These are phyloP conservation scores for Apolygus lucorum DNA, from an alignment of 1,140 invertebrate genomes.

Conservation along the genomic window DNA sequence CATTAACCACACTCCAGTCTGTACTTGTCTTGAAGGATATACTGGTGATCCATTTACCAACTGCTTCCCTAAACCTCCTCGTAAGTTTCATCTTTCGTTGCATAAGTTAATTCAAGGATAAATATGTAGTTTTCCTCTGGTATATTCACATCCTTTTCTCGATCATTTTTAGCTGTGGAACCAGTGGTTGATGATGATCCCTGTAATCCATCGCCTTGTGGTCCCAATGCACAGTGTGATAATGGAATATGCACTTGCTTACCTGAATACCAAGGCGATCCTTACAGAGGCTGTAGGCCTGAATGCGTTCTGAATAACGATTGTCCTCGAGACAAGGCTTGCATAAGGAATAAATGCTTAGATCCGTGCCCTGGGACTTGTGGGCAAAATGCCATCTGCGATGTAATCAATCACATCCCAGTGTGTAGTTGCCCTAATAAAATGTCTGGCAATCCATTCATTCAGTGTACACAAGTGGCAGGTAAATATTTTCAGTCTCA, in stretches of 20 bases:
- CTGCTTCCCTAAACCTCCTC: constrained; percentile 15
- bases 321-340: constrained; percentile 50
- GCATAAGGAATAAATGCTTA: constrained; percentile 58
- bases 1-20: constrained; percentile 60
- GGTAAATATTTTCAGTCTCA: not conserved
- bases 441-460: constrained; percentile 40
- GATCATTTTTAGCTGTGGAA: too few species aligned
- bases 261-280: constrained; percentile 52
- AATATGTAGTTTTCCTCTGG: too few species aligned
- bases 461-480: constrained; percentile 37
- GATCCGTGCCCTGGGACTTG: constrained; percentile 56
- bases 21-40: constrained; percentile 59
- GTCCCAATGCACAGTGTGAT: constrained; percentile 54
- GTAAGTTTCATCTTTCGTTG: constrained; percentile 8
- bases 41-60: constrained; percentile 59
- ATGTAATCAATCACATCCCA: constrained; percentile 38
- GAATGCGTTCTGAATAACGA: constrained; percentile 56
- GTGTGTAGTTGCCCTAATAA: constrained; percentile 41
- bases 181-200: too few species aligned
- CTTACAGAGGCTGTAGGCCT: constrained; percentile 51
- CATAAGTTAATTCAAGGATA: not conserved
- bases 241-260: constrained; percentile 50
- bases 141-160: too few species aligned
- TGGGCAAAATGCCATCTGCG: constrained; percentile 39
- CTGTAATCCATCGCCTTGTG: constrained; percentile 63